phyloP scores from a whole-genome alignment of 2,888 invertebrate genomes.

The Melipona bicolor region DNA sequence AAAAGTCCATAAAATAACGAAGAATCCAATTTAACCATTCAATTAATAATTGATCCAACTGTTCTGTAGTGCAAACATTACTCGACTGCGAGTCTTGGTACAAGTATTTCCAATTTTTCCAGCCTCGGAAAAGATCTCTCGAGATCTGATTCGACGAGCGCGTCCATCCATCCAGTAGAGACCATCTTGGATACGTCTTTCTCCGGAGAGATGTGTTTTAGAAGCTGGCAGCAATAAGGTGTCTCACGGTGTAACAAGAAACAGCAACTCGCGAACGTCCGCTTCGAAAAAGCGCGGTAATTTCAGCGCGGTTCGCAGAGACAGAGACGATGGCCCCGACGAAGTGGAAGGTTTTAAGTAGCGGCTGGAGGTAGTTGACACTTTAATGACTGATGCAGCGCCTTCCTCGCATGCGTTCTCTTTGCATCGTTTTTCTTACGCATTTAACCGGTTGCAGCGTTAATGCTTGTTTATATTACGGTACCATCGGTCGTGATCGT shows the following conservation, averaged over 20 bases:
- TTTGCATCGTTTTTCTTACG: slow-evolving; percentile 38
- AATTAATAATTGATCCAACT: neutral
- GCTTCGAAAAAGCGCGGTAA: slow-evolving; percentile 6
- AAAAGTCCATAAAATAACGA: neutral
- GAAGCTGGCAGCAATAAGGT: neutral
- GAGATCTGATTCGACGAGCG: neutral
- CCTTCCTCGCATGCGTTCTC: neutral
- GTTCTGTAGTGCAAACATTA: neutral
- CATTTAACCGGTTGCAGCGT: slow-evolving; percentile 56
- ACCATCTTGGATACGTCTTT: neutral
- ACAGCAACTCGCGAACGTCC: neutral
- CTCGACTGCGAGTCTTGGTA: neutral
- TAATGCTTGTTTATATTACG: slow-evolving; percentile 56
- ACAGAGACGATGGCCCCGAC: slow-evolving; percentile 4
- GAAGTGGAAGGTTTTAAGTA: slow-evolving; percentile 17
- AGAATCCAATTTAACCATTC: neutral
- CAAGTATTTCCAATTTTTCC: neutral
- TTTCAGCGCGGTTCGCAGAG: neutral
- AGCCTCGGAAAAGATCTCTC: neutral
- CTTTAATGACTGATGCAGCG: slow-evolving; percentile 55
- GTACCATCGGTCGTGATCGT: slow-evolving; percentile 34
- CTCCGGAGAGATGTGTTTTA: neutral
- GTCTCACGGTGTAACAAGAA: neutral
- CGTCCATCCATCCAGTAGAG: neutral
- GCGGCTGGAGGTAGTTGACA: slow-evolving; percentile 44